These are phyloP conservation scores for Drosophila fuyamai DNA, from an alignment of 1,140 invertebrate genomes.

Conservation along the genomic window DNA sequence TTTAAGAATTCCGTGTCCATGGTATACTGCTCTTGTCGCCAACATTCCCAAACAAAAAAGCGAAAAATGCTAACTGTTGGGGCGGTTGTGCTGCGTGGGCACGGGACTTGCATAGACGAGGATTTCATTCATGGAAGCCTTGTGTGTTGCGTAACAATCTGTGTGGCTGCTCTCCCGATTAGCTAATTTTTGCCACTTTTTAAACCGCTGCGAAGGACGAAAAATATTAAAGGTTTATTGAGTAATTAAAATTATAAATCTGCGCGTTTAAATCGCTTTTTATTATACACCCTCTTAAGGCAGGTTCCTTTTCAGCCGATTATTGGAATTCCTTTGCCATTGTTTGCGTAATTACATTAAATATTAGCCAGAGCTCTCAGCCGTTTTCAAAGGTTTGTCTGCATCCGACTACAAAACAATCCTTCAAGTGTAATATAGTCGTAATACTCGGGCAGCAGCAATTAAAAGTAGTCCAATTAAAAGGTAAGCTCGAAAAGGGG, in stretches of 20 bases:
- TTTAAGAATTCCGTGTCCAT: slow-evolving; percentile 10
- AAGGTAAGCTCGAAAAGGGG: background rate
- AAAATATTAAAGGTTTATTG: slow-evolving; percentile 9
- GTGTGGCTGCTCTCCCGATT: slow-evolving; percentile 3
- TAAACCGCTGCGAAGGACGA: background rate
- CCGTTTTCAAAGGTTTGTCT: slow-evolving; percentile 10
- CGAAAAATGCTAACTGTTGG: slow-evolving; percentile 14
- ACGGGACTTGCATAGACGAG: background rate
- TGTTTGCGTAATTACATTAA: slow-evolving; percentile 17
- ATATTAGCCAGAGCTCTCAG: slow-evolving; percentile 4
- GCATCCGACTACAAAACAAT: slow-evolving; percentile 25
- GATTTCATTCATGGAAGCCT: slow-evolving; percentile 9
- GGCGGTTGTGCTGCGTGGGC: slow-evolving; percentile 19
- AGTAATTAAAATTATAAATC: slow-evolving; percentile 17
- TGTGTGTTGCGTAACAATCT: slow-evolving; percentile 28
- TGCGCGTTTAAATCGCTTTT: background rate
- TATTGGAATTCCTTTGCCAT: slow-evolving; percentile 2
- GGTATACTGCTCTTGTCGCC: slow-evolving; percentile 20
- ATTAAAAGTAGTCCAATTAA: slow-evolving; percentile 38
- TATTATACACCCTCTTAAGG: background rate
- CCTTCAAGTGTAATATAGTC: background rate
- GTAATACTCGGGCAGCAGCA: slow-evolving; percentile 6
- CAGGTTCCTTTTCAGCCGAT: background rate
- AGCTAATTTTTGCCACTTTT: slow-evolving; percentile 11
- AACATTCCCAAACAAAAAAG: slow-evolving; percentile 28